A percentile compares a stretch with the other conserved stretches of the same genome.
phyloP scores from a whole-genome alignment of 2,113 vertebrate genomes.

The Alouatta palliata region DNA sequence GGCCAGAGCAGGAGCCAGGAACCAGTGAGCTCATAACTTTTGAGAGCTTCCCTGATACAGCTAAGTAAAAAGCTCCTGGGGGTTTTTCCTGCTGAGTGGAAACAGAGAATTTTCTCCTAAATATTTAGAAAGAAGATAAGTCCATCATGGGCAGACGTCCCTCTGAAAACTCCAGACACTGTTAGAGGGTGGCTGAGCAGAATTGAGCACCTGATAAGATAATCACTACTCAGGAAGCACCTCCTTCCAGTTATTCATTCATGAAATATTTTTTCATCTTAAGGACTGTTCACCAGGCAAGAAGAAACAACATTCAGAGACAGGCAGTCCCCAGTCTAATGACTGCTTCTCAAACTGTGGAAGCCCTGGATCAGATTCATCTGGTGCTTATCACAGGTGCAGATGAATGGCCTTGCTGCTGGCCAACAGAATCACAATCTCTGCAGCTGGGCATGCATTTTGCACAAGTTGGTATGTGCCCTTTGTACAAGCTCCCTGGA shows the following conservation, averaged over 20 bases:
- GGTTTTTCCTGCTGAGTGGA: neutral
- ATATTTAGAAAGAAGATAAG: neutral
- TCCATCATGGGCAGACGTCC: neutral
- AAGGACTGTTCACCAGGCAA: neutral
- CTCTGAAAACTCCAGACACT: neutral
- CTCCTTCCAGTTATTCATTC: neutral
- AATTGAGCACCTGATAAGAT: rapidly evolving
- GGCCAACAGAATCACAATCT: neutral
- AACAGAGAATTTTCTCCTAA: neutral
- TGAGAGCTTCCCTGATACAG: neutral
- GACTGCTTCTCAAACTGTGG: neutral
- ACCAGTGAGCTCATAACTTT: neutral
- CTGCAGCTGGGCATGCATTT: neutral
- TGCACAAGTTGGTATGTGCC: neutral
- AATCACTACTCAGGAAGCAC: neutral
- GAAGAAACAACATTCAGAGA: neutral
- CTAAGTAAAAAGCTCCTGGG: neutral
- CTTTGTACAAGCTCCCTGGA: neutral
- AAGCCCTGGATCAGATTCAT: no score
- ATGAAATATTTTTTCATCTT: neutral
- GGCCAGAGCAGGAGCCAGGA: neutral
- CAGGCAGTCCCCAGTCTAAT: neutral
- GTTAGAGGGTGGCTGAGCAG: neutral
- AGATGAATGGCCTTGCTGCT: neutral
- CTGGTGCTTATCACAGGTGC: neutral